Evolutionary conservation across 2,888 invertebrate species (phyloP).

Genomic region (Vandiemenella viatica): DNA sequence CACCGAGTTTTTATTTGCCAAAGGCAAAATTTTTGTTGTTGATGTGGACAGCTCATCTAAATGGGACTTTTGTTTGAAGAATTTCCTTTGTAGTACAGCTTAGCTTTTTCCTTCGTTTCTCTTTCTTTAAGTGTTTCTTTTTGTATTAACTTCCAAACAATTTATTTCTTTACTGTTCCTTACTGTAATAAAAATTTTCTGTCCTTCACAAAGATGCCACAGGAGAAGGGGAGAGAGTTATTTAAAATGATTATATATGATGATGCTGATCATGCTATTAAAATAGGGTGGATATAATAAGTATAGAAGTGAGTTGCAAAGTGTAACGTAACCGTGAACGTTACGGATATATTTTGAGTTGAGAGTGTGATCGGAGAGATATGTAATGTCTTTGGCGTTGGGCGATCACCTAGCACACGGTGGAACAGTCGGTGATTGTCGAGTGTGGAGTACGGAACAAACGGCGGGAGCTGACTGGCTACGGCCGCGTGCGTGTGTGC

Average conservation of each 20-base stretch:
- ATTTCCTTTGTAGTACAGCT: background rate
- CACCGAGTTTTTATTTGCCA: background rate
- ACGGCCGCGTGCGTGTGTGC: no score
- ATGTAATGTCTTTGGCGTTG: no score
- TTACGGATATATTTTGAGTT: no score
- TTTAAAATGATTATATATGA: background rate
- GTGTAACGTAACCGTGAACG: no score
- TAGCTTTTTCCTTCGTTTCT: background rate
- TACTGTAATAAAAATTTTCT: background rate
- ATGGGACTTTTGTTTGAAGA: background rate
- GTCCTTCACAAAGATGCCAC: background rate
- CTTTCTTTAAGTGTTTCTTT: background rate
- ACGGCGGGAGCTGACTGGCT: no score
- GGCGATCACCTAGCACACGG: no score
- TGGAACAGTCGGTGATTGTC: no score
- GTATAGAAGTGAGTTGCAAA: background rate
- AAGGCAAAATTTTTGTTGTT: background rate
- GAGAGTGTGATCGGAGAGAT: no score
- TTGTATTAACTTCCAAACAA: background rate
- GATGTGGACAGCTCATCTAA: background rate
- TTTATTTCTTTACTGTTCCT: background rate
- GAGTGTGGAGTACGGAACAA: no score
- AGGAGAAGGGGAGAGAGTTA: background rate
- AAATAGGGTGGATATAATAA: background rate
- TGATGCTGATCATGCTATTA: background rate